Evolutionary conservation across 2,113 vertebrate genomes (phyloP).

Genomic region (Xyliphius kryptos): DNA sequence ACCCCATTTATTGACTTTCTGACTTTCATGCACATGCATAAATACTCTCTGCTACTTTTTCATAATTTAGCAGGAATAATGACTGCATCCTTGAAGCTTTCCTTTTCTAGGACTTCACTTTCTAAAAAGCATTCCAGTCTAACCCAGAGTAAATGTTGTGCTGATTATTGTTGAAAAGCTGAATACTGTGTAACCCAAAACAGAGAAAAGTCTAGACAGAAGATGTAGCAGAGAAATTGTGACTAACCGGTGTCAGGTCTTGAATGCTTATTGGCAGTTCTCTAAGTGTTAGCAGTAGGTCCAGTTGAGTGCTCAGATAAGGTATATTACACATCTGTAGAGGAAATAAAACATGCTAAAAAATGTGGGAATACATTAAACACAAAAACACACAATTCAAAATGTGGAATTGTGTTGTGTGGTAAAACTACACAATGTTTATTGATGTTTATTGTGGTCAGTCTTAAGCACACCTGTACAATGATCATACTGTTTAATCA

Average conservation of each 20-base stretch:
- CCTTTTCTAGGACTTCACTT: not conserved
- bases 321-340: slow-evolving; percentile 77
- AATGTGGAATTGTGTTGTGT: too few relatives aligned
- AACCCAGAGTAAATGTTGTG: not conserved
- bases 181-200: not conserved
- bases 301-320: slow-evolving; percentile 64
- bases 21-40: slow-evolving; percentile 3
- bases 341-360: slow-evolving; percentile 12
- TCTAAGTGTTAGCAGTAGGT: slow-evolving; percentile 68
- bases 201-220: slow-evolving; percentile 4
- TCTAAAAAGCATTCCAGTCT: slow-evolving; percentile 8
- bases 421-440: too few relatives aligned
- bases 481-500: too few relatives aligned
- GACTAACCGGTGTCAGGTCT: slow-evolving; percentile 69
- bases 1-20: not conserved
- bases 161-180: not conserved
- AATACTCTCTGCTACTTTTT: slow-evolving; percentile 8
- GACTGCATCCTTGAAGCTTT: slow-evolving; percentile 8
- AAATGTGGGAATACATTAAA: not conserved
- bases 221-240: not conserved
- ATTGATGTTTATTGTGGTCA: too few relatives aligned
- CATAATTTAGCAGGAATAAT: slow-evolving; percentile 15
- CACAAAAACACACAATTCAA: too few relatives aligned
- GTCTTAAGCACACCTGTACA: too few relatives aligned
- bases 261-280: slow-evolving; percentile 67